Percentiles rank a stretch among this genome's conserved stretches.
Conservation (phyloP, 2,113 vertebrate species). For the Haemorhous mexicanus region DNA sequence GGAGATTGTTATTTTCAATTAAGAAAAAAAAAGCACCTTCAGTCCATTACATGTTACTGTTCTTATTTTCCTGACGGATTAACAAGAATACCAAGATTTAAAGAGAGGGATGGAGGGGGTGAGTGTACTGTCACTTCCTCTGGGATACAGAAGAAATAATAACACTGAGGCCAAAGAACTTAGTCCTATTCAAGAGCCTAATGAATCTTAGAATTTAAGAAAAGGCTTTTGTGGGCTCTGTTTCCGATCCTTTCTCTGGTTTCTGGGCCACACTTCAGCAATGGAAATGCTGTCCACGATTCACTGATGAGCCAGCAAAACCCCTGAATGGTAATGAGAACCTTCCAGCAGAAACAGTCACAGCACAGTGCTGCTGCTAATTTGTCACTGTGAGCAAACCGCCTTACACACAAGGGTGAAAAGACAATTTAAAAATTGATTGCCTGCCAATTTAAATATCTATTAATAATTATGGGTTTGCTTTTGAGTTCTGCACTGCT, state of each 20-base stretch:
- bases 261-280: slow-evolving; percentile 15
- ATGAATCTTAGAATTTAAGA: not conserved
- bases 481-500: slow-evolving; percentile 4
- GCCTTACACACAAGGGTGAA: slow-evolving; percentile 3
- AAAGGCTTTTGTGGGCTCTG: not conserved
- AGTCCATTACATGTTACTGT: not conserved
- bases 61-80: not conserved
- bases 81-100: not conserved
- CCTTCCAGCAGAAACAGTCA: slow-evolving; percentile 22
- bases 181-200: not conserved
- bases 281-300: slow-evolving; percentile 2
- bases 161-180: not conserved
- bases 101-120: not conserved
- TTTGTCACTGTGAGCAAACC: slow-evolving; percentile 2
- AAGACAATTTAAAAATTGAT: slow-evolving; percentile 48
- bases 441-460: slow-evolving; percentile 38
- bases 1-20: not conserved
- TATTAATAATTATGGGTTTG: slow-evolving; percentile 35
- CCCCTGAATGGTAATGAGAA: slow-evolving; percentile 47
- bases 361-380: slow-evolving; percentile 9
- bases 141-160: not conserved
- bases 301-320: slow-evolving; percentile 45
- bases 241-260: slow-evolving; percentile 1
- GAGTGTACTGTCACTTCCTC: not conserved
- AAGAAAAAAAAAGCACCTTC: not conserved